Percentiles rank a stretch among this genome's conserved stretches.
These are phyloP conservation scores for Parapristionchus giblindavisi DNA, from an alignment of 2,888 invertebrate species.

Conservation along the genomic window DNA sequence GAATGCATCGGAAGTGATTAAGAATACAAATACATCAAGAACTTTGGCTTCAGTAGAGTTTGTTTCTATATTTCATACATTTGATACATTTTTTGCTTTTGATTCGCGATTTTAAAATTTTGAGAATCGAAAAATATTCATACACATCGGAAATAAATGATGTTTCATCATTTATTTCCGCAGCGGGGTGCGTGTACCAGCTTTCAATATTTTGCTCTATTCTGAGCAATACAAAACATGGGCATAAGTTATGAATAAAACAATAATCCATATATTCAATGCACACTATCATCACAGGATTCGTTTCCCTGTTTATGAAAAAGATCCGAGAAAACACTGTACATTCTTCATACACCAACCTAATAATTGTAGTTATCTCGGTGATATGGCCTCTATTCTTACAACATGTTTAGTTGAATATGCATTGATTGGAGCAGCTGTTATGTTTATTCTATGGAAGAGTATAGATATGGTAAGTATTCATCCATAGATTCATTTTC, in stretches of 20 bases:
- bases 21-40: constrained; percentile 36
- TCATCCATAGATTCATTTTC: too few species aligned
- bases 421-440: constrained; percentile 66
- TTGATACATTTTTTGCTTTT: neutral
- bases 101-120: neutral
- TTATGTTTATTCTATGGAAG: constrained; percentile 67
- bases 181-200: too few species aligned
- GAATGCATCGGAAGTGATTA: constrained; percentile 16
- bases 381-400: constrained; percentile 66
- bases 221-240: too few species aligned
- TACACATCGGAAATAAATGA: neutral
- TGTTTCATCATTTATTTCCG: too few species aligned
- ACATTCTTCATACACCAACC: too few species aligned
- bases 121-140: neutral
- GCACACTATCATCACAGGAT: too few species aligned
- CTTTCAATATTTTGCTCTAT: too few species aligned
- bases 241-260: too few species aligned
- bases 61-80: neutral
- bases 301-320: too few species aligned
- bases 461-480: constrained; percentile 54
- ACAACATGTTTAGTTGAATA: constrained; percentile 66
- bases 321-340: too few species aligned
- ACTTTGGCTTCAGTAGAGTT: constrained; percentile 26
- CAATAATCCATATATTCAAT: too few species aligned
- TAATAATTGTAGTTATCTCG: constrained; percentile 55